Evolutionary conservation across 1,140 invertebrate genomes (phyloP), one percentile per base, ranked within the genome.

Genomic region (Bilobella aurantiaca): DNA sequence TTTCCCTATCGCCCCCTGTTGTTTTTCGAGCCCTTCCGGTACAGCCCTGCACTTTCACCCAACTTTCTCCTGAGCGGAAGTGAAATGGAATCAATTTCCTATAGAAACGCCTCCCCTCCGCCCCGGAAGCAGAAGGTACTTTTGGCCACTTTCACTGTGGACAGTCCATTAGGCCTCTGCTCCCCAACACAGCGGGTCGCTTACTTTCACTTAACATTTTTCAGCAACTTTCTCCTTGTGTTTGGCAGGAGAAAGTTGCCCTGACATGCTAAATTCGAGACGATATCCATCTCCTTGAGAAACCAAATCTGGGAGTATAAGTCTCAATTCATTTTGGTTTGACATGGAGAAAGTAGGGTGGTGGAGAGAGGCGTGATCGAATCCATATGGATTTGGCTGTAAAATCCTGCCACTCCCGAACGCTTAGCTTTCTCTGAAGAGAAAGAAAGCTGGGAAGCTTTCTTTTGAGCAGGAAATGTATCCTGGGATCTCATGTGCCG

Each of bases 241-340:
- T n/a, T 46, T 58, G 61, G 62, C 65, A 67, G 34, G 37, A 57
- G 49, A 63, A 30, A 63, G 58, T 62, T n/a, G n/a, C n/a, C n/a
- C n/a, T n/a, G n/a, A 28, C 32, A 27, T 12, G n/a, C n/a, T 42
- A n/a, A 42, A 42, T 8, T 8, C 8, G n/a, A n/a, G 34, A 27
- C 2, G 65, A 67, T 61, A 67, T 67, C 65, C 62, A 67, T 67
- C 65, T 67, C 65, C 57, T 66, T 67, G 30, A n/a, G n/a, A 37
- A 67, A 42, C 49, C 65, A 63, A 66, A 66, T 62, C 37, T 28
- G 8, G 3, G 8, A 60, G 8, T 16, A 16, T 60, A 60, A 47
- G 47, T 21, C 61, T 62, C 61, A 28, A 62, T 62, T 31, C 61
- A 53, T 62, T 32, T 32, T 27, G 28, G 42, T 21, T 27, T 37